Base-by-base conservation (phyloP, 2,888 invertebrate genomes). In the Diaprepes abbreviatus region DNA sequence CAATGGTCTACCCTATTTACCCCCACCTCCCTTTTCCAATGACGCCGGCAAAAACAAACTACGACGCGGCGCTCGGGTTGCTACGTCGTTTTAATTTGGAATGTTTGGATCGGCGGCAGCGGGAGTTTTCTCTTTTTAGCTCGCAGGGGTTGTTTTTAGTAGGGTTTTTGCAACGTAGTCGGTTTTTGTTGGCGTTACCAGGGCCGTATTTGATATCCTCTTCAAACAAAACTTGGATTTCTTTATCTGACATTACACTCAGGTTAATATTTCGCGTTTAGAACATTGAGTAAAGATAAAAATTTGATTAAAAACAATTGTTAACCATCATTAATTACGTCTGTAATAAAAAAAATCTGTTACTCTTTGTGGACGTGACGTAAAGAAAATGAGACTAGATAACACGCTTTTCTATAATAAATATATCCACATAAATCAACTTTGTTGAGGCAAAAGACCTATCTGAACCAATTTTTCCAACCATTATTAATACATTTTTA, bases 151-250 rank as follows among this genome's bases (percentile, higher is more conserved):
- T 76, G 74, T 78, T 78, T 77, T 74, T 73, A 69, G 69, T 69
- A 54, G 65, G 74, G 64, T 79, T 79, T 79, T 79, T 79, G 75
- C 75, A 78, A 77, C 79, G 79, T 79, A 76, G 74, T 72, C 73
- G 73, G 75, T 79, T 79, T 78, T 78, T 77, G 77, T 75, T 74
- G 31, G 50, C 48, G 48, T 28, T 50, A 24, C 21, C 31, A 33
- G 31, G 35, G 21, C 40, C 66, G 60, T 31, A 52, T 55, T 38
- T 0, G 52, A 14, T 36, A 21, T 2, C 52, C 35, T 38, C 40
- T 36, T 43, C 17, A 43, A 38, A 58, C 58, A 43, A 58, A 38
- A 58, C 43, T 17, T 31, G 2, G 24, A 24, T 24, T 58, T 40
- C 14, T 58, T 57, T 57, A 19, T 38, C n/a, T 28, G 36, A 28